Evolutionary conservation across 2,113 vertebrate genomes (phyloP), one percentile per base, ranked within the genome.

Genomic region (Tetrao urogallus): DNA sequence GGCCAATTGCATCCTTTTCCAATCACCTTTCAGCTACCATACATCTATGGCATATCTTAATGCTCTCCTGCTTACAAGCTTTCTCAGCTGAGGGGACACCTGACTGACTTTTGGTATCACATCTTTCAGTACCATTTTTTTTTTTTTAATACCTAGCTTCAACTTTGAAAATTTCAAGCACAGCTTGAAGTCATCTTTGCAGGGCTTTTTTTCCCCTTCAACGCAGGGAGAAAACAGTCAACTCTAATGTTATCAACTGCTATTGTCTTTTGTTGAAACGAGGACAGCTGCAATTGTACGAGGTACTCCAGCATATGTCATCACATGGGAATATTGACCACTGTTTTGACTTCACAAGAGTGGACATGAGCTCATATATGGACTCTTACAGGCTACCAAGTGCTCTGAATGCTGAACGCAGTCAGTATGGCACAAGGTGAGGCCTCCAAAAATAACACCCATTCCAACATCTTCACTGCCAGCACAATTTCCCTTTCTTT

Each of bases 121-220:
- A 6, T 8, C 8, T 54, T 80, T 13, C 1, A 14, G 36, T 64
- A 18, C 10, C 8, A 0, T 1, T 34, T 75, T 58, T 72, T 32
- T 30, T 17, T 56, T 32, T 30, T 28, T 28, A 56, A 76, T 9
- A 48, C 15, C 13, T 8, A 34, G 34, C 8, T 81, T 50, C 67
- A 81, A 34, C 14, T 92, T 71, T 21, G 24, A 88, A 75, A 88
- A 81, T 67, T 83, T 77, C n/a, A 81, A 74, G 65, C 19, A 34
- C 5, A 42, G 36, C 16, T 48, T 47, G 52, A 83, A 75, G 15
- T 13, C 47, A 78, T 54, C 70, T 60, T 90, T 64, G 50, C 24
- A 56, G n/a, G 20, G 22, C 5, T 86, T 34, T 71, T 67, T 77
- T 50, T 32, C n/a, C 22, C 36, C 47, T 11, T 64, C 24, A 32